Evolutionary conservation across 1,140 invertebrate genomes (phyloP), one percentile per base, ranked within the genome.

Genomic region (Trachelipus rathkii): DNA sequence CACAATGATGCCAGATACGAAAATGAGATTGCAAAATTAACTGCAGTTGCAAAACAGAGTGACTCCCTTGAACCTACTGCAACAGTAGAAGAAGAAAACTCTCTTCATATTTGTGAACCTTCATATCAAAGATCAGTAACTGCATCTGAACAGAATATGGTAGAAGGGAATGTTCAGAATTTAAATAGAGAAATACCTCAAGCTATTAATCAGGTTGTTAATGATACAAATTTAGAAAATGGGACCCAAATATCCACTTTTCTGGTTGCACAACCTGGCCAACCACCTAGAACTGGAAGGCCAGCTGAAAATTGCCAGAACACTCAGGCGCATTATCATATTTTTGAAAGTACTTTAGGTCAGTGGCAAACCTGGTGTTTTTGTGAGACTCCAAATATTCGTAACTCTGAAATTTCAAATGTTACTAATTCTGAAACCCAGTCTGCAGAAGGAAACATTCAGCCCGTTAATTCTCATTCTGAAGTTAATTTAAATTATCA

Each of bases 281-380:
- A 78, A 33, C 74, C 79, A 53, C 71, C 77, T 8, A 72, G 77
- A 23, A 75, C 79, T 23, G 77, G 74, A 19, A 50, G 79, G 46
- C 79, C 77, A 44, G 79, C 79, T 19, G 75, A 76, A 10, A 81
- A 81, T 50, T 81, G 79, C 21, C 79, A 81, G 67, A 81, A 81
- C 44, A 74, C 76, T 53, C 77, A 77, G 10, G 67, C 75, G 23
- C 79, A 81, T 77, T 74, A 78, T 45, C 53, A 77, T n/a, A 81
- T 77, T 6, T 78, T 78, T 68, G 50, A 78, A 24, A 44, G 75
- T n/a, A 81, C 79, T 6, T 78, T 81, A 67, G 50, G 50, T 19
- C 79, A 81, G 69, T 81, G 79, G 79, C 79, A 81, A 72, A 73
- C 79, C 8, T 81, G 79, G 79, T 81, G 79, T 67, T 75, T 81